phyloP scores from a whole-genome alignment of 2,888 invertebrate genomes.

The Cyclophora albipunctata region DNA sequence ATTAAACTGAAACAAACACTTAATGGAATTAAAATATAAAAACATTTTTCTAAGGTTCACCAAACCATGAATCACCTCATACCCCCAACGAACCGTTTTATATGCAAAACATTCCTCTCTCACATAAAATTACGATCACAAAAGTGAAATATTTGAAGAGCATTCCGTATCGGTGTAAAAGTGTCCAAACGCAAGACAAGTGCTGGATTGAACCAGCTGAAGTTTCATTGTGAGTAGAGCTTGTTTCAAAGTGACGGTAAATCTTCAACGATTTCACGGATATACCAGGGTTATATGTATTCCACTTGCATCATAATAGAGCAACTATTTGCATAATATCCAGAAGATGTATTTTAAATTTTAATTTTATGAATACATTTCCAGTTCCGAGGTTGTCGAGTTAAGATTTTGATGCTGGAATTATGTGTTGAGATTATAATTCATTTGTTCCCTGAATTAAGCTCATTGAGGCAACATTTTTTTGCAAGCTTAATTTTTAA shows the following conservation, averaged over 20 bases:
- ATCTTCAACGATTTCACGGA: slow-evolving; percentile 41
- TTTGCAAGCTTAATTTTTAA: too few species aligned
- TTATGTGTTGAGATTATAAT: background rate
- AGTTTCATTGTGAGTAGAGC: slow-evolving; percentile 45
- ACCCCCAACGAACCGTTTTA: too few species aligned
- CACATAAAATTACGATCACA: too few species aligned
- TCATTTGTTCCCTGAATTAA: background rate
- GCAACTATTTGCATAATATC: slow-evolving; percentile 11
- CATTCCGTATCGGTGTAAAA: slow-evolving; percentile 22
- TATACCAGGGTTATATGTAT: slow-evolving; percentile 21
- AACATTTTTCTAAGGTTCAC: too few species aligned
- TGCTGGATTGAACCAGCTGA: slow-evolving; percentile 38
- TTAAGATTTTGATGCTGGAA: background rate
- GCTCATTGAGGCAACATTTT: too few species aligned
- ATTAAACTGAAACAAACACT: too few species aligned
- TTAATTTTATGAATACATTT: slow-evolving; percentile 6
- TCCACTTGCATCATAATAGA: slow-evolving; percentile 34
- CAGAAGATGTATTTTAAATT: slow-evolving; percentile 2
- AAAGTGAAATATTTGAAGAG: too few species aligned
- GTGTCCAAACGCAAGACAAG: slow-evolving; percentile 33
- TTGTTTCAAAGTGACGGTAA: slow-evolving; percentile 41
- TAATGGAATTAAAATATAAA: too few species aligned
- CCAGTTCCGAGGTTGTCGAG: background rate
- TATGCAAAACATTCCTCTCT: too few species aligned
- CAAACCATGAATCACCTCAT: too few species aligned